Conservation (phyloP, 2,888 invertebrate species). For the Netelia melanura region DNA sequence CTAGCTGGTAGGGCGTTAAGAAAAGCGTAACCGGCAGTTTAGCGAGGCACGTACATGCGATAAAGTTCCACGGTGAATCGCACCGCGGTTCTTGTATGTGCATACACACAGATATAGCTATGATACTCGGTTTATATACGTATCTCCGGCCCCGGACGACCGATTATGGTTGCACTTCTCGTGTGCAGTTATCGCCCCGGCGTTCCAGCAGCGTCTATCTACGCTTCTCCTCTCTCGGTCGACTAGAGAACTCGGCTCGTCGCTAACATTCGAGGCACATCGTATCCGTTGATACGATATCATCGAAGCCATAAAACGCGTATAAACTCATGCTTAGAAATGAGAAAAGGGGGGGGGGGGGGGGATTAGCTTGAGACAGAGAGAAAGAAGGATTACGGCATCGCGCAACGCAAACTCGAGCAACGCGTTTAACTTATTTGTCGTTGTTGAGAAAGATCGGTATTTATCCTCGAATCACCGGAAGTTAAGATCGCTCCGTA, state of each 20-base stretch:
- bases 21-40: slow-evolving; percentile 69
- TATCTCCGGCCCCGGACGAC: slow-evolving; percentile 52
- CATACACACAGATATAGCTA: not conserved
- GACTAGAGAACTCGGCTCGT: slow-evolving; percentile 30
- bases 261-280: not conserved
- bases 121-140: not conserved
- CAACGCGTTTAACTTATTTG: too few relatives aligned
- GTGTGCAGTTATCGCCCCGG: slow-evolving; percentile 65
- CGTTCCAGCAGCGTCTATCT: slow-evolving; percentile 45
- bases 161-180: slow-evolving; percentile 67
- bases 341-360: too few relatives aligned
- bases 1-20: slow-evolving; percentile 65
- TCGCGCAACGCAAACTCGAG: slow-evolving; percentile 30
- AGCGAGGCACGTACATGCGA: slow-evolving; percentile 64
- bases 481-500: too few relatives aligned
- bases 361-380: not conserved
- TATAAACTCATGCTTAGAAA: slow-evolving; percentile 48
- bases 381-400: slow-evolving; percentile 39
- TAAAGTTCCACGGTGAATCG: slow-evolving; percentile 64
- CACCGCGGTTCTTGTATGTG: slow-evolving; percentile 8
- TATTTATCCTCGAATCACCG: too few relatives aligned
- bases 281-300: slow-evolving; percentile 3
- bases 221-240: not conserved
- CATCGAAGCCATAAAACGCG: slow-evolving; percentile 52
- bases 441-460: too few relatives aligned